phyloP scores from a whole-genome alignment of 30 jellyfish, hydroid and myxozoan species.

The Pseudorhiza aurosa region DNA sequence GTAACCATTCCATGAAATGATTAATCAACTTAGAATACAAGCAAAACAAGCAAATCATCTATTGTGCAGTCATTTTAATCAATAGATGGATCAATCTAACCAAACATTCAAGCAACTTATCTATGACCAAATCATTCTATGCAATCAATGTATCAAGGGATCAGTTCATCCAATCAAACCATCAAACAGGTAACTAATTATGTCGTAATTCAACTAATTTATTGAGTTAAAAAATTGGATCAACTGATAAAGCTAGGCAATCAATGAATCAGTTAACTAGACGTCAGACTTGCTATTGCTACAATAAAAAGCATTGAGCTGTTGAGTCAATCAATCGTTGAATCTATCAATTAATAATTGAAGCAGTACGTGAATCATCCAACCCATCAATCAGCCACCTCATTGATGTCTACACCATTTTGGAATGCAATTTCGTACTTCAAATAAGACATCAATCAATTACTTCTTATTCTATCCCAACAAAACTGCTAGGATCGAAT shows the following conservation, averaged over 20 bases:
- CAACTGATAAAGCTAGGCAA: background rate
- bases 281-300: background rate
- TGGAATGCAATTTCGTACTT: too few species aligned
- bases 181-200: background rate
- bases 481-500: too few species aligned
- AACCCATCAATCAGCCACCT: background rate
- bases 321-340: background rate
- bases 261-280: background rate
- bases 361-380: background rate
- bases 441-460: too few species aligned
- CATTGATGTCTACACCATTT: too few species aligned
- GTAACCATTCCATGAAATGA: too few species aligned
- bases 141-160: slow-evolving; percentile 22
- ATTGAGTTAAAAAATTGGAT: background rate
- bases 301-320: background rate
- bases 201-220: background rate
- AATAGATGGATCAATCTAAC: too few species aligned
- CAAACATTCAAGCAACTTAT: too few species aligned
- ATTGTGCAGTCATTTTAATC: too few species aligned
- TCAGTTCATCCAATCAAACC: background rate
- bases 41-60: too few species aligned
- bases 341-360: slow-evolving; percentile 14
- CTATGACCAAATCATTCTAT: too few species aligned
- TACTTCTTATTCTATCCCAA: too few species aligned
- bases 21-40: too few species aligned